phyloP scores from a whole-genome alignment of 2,113 vertebrate genomes.

The Stictonetta naevosa region DNA sequence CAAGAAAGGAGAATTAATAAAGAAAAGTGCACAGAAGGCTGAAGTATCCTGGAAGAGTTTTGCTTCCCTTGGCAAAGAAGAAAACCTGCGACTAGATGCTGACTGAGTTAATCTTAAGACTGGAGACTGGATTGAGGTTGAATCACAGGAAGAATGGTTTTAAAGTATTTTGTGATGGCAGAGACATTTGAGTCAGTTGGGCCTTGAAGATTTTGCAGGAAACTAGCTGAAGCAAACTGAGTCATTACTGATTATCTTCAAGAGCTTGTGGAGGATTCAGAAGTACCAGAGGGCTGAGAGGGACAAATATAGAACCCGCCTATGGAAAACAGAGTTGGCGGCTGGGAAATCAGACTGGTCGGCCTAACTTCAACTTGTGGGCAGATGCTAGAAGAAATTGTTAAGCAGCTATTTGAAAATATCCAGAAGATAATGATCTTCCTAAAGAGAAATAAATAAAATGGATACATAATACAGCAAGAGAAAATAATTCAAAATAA shows the following conservation, averaged over 20 bases:
- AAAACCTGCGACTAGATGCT: not conserved
- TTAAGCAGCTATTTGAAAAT: not conserved
- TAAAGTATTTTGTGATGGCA: not conserved
- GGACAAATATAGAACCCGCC: conserved; percentile 44
- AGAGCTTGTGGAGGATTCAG: conserved; percentile 36
- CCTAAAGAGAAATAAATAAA: conserved; percentile 7
- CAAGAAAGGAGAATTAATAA: not conserved
- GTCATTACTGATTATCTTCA: conserved; percentile 51
- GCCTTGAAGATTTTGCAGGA: conserved; percentile 20
- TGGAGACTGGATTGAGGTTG: not conserved
- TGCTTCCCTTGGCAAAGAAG: not conserved
- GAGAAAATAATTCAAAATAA: not conserved
- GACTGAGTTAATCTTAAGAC: not conserved
- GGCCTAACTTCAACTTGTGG: not conserved
- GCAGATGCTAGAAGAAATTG: conserved; percentile 2
- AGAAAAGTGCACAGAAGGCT: not conserved
- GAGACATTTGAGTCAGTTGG: not conserved
- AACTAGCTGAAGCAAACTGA: conserved; percentile 33
- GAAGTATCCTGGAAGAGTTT: not conserved
- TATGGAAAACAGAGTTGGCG: not conserved
- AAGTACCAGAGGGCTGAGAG: conserved; percentile 14
- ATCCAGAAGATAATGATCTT: not conserved
- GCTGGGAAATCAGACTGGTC: conserved; percentile 8
- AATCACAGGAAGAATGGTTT: not conserved
- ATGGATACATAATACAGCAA: not conserved